These are phyloP conservation scores for Napeogenes inachia DNA, from an alignment of 2,888 invertebrate genomes.

Conservation along the genomic window DNA sequence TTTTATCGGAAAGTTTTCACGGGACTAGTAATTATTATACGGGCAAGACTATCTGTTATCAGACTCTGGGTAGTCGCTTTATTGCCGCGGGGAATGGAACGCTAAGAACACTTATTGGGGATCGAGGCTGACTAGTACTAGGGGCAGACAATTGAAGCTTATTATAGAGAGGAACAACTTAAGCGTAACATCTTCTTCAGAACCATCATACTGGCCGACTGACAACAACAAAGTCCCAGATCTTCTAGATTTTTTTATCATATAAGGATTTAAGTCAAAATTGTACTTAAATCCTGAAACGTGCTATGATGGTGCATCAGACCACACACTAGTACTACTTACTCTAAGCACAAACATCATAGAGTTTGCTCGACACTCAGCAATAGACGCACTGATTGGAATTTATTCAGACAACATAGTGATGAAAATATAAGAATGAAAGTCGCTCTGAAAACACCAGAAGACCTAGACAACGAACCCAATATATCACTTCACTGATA, in stretches of 20 bases:
- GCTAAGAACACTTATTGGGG: slow-evolving; percentile 18
- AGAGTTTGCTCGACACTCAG: too few relatives aligned
- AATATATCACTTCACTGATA: not conserved
- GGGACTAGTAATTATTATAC: too few relatives aligned
- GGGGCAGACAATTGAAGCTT: slow-evolving; percentile 19
- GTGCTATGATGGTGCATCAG: slow-evolving; percentile 23
- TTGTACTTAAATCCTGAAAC: slow-evolving; percentile 13
- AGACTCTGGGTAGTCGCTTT: slow-evolving; percentile 18
- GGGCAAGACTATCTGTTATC: too few relatives aligned
- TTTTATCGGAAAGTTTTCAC: too few relatives aligned
- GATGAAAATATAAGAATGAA: too few relatives aligned
- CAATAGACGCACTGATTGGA: too few relatives aligned
- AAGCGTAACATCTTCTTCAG: slow-evolving; percentile 15
- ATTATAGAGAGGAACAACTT: slow-evolving; percentile 13
- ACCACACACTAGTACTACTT: slow-evolving; percentile 16
- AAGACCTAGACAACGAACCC: not conserved
- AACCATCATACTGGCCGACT: slow-evolving; percentile 32
- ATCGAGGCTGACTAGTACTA: slow-evolving; percentile 19
- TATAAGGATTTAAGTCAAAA: slow-evolving; percentile 10
- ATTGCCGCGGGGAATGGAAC: slow-evolving; percentile 28
- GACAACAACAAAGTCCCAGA: slow-evolving; percentile 30
- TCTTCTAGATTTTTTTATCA: slow-evolving; percentile 30
- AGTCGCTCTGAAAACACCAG: not conserved
- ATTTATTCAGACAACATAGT: too few relatives aligned
- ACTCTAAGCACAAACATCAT: not conserved